These are phyloP conservation scores for Colletes latitarsis DNA, from an alignment of 1,140 invertebrate species.

Conservation along the genomic window DNA sequence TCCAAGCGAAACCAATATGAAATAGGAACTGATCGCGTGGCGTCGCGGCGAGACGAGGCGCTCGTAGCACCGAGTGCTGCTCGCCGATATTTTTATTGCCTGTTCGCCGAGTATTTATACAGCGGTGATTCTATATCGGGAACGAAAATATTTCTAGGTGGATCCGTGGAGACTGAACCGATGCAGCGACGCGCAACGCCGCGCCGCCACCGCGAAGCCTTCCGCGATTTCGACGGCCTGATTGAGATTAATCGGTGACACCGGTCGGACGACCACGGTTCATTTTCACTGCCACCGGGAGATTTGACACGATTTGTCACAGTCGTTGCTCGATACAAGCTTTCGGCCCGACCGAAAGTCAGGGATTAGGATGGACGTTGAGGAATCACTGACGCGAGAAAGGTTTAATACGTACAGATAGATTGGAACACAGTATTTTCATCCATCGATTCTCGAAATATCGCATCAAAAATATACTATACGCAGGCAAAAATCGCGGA, in stretches of 20 bases:
- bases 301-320: slow-evolving; percentile 52
- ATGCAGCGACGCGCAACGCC: neutral
- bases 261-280: slow-evolving; percentile 10
- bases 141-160: slow-evolving; percentile 66
- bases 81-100: slow-evolving; percentile 67
- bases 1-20: neutral
- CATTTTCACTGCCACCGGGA: slow-evolving; percentile 32
- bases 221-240: slow-evolving; percentile 16
- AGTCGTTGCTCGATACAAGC: slow-evolving; percentile 25
- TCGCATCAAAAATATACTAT: neutral
- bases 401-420: neutral
- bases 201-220: neutral
- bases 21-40: neutral
- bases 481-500: neutral
- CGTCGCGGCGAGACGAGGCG: neutral
- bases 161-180: slow-evolving; percentile 17
- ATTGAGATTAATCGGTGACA: slow-evolving; percentile 51
- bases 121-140: slow-evolving; percentile 60
- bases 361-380: neutral
- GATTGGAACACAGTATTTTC: neutral
- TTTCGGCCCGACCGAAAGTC: neutral
- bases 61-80: slow-evolving; percentile 2
- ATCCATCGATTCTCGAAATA: neutral
- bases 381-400: neutral
- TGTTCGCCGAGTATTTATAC: slow-evolving; percentile 60